Conservation (phyloP, 2,797 vertebrate species). For the Gymnoscopelus braueri region DNA sequence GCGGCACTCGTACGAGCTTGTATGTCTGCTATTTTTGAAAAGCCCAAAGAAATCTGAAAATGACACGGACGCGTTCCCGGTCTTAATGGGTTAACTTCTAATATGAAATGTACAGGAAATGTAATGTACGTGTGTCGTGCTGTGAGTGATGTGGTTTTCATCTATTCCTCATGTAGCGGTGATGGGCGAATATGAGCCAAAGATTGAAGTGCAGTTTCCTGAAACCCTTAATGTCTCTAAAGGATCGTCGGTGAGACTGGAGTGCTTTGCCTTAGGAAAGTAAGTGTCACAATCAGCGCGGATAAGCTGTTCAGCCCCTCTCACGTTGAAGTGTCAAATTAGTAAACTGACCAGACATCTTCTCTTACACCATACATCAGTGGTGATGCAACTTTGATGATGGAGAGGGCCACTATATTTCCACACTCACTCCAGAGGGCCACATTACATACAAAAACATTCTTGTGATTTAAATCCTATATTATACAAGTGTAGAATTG, state of each 20-base stretch:
- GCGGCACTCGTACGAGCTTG: no score
- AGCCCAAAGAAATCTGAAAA: no score
- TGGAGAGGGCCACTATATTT: no score
- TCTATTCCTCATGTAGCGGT: constrained; percentile 78
- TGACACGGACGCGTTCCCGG: no score
- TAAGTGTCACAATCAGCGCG: constrained; percentile 77
- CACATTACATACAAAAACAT: no score
- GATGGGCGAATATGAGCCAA: constrained; percentile 97
- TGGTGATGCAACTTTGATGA: no score
- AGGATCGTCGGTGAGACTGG: constrained; percentile 91
- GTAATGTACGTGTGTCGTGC: constrained; percentile 31
- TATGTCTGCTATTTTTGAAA: no score
- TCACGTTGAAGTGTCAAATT: background rate
- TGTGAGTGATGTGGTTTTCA: constrained; percentile 43
- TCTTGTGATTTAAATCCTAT: no score
- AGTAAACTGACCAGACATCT: constrained; percentile 16
- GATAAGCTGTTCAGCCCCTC: background rate
- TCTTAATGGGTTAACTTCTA: constrained; percentile 2
- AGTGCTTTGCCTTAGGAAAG: constrained; percentile 97
- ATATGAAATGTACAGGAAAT: constrained; percentile 31
- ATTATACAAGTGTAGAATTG: no score
- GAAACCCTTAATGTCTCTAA: constrained; percentile 87
- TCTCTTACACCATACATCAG: background rate
- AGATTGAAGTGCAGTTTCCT: constrained; percentile 95
- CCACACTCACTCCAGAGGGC: no score